phyloP scores from a whole-genome alignment of 2,113 vertebrate species.

The Piprites chloris region DNA sequence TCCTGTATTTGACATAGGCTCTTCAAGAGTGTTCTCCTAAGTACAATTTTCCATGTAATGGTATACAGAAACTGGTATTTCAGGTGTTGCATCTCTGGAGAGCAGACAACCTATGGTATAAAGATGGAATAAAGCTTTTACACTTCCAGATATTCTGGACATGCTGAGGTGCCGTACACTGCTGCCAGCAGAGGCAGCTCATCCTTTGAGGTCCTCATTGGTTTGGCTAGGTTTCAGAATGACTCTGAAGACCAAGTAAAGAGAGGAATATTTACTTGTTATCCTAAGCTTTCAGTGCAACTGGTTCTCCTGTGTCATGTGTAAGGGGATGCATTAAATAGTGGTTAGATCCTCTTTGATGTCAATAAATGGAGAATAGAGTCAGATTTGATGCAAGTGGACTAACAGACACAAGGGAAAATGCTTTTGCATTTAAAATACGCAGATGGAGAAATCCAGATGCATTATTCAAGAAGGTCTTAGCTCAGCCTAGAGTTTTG shows the following conservation, averaged over 20 bases:
- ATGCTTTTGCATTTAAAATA: neutral
- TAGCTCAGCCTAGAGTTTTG: neutral
- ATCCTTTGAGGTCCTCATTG: neutral
- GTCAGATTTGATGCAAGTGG: neutral
- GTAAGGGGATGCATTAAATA: neutral
- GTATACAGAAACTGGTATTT: neutral
- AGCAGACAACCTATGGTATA: neutral
- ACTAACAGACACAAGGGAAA: neutral
- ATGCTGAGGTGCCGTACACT: neutral
- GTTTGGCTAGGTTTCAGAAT: neutral
- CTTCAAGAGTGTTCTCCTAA: neutral
- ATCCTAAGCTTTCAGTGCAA: neutral
- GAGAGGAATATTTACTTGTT: neutral
- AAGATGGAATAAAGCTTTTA: neutral
- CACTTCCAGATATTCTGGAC: neutral
- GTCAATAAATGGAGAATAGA: neutral
- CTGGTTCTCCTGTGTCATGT: fast-evolving
- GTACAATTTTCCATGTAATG: neutral
- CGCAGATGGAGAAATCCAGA: neutral
- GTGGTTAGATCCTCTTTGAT: neutral
- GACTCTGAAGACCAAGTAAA: neutral
- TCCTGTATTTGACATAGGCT: neutral
- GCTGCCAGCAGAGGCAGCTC: neutral
- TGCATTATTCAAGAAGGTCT: neutral
- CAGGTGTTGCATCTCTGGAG: neutral